Evolutionary conservation across 2,797 vertebrate species (phyloP), one percentile per base, ranked within the genome.

Genomic region (Uromys caudimaculatus): DNA sequence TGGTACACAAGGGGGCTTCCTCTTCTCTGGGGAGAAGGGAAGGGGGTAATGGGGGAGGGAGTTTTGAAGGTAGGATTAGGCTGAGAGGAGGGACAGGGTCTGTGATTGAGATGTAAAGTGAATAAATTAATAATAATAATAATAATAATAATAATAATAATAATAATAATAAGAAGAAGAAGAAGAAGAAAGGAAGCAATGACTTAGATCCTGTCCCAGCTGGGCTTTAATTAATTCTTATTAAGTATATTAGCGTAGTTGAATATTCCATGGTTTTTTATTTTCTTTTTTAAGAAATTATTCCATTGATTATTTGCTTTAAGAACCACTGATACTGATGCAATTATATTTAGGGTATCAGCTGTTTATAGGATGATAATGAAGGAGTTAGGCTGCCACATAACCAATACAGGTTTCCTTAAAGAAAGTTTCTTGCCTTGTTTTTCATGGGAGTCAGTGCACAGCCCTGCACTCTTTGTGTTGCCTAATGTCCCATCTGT

Each of bases 161-260:
- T 4, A 56, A 56, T 19, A 60, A 24, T 1, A 23, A 60, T 4
- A 17, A 24, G 23, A 23, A 60, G 58, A 11, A 62, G 58, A 24
- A 60, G 24, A 3, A 64, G 11, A 1, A 64, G 60, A 2, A 13
- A 11, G 2, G 17, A 71, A 17, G 17, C 35, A 71, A 38, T 3
- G 7, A n/a, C 35, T 69, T 69, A 94, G 98, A 96, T 98, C 96
- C 97, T 67, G 60, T 98, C 96, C 97, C 96, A 97, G 93, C 58
- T 98, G 96, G 81, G 38, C 97, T 98, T 98, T 98, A 98, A 97
- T 98, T 98, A 85, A 29, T 97, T 98, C 88, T 98, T 89, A 97
- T 98, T 98, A 98, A 92, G 73, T 94, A 90, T 76, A 97, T 81
- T 95, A 97, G 97, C 91, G 96, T 38, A 97, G 92, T 67, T 96